A percentile compares a stretch with the other conserved stretches of the same genome.
These are phyloP conservation scores for Onychomys torridus DNA, from an alignment of 2,797 vertebrate species.

Conservation along the genomic window DNA sequence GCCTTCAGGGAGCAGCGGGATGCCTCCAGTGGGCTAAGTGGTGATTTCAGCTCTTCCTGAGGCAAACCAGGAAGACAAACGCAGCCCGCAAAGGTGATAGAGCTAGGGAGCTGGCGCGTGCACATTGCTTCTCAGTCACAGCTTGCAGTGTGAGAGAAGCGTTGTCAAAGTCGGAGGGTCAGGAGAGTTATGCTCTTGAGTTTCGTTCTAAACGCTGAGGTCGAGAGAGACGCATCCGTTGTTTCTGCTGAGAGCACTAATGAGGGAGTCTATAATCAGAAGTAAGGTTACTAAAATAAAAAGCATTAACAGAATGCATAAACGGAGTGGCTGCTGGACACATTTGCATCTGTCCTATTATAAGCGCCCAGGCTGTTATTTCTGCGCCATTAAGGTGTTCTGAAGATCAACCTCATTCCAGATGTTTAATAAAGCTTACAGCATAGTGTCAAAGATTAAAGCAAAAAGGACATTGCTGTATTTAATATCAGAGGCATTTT, in stretches of 20 bases:
- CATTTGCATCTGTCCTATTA: conserved; percentile 43
- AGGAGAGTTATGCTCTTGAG: background rate
- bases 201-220: conserved; percentile 20
- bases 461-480: background rate
- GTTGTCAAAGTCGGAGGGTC: background rate
- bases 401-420: conserved; percentile 52
- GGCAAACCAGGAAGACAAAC: background rate
- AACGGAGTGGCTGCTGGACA: background rate
- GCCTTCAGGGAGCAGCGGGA: background rate
- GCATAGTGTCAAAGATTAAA: conserved; percentile 13
- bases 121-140: background rate
- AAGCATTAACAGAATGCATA: conserved; percentile 55
- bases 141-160: background rate
- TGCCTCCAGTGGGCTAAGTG: background rate
- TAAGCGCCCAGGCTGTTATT: conserved; percentile 54
- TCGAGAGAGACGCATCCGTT: background rate
- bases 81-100: background rate
- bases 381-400: conserved; percentile 17
- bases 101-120: background rate
- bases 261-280: conserved; percentile 51
- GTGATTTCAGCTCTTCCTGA: background rate
- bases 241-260: conserved; percentile 27
- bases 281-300: conserved; percentile 51
- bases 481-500: conserved; percentile 17
- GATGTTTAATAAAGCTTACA: conserved; percentile 27